Percentiles rank a stretch among this genome's conserved stretches.
These are phyloP conservation scores for Thumatha senex DNA, from an alignment of 2,888 invertebrate genomes.

Conservation along the genomic window DNA sequence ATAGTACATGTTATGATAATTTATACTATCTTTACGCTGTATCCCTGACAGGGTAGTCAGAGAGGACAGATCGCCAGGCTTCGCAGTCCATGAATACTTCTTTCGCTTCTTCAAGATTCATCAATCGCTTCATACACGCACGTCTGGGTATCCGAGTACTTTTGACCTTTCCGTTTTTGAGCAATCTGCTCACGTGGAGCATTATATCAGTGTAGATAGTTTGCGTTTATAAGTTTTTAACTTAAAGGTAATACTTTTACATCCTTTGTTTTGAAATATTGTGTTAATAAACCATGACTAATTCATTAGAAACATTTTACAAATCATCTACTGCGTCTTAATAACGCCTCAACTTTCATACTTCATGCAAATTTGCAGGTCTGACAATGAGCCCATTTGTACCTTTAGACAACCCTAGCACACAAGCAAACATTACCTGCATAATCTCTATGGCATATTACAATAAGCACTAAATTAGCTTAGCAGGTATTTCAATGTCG, in stretches of 20 bases:
- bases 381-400: constrained; percentile 78
- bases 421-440: constrained; percentile 6
- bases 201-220: too few species aligned
- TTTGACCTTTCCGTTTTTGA: too few species aligned
- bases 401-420: constrained; percentile 39
- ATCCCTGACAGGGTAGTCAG: too few species aligned
- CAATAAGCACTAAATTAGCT: constrained; percentile 28
- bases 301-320: constrained; percentile 44
- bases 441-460: constrained; percentile 2
- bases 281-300: constrained; percentile 31
- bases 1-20: too few species aligned
- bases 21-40: too few species aligned
- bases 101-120: too few species aligned
- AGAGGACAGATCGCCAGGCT: too few species aligned
- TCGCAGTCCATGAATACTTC: too few species aligned
- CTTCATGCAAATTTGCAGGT: constrained; percentile 76
- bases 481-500: background rate
- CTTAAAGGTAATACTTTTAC: background rate
- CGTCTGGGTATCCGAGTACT: too few species aligned
- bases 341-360: constrained; percentile 72
- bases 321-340: constrained; percentile 64
- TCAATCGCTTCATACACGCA: too few species aligned
- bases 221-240: background rate
- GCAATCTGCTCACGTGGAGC: too few species aligned
- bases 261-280: constrained; percentile 8